Evolutionary conservation across 2,888 invertebrate genomes (phyloP).

Genomic region (Sphaeridia pumilis): DNA sequence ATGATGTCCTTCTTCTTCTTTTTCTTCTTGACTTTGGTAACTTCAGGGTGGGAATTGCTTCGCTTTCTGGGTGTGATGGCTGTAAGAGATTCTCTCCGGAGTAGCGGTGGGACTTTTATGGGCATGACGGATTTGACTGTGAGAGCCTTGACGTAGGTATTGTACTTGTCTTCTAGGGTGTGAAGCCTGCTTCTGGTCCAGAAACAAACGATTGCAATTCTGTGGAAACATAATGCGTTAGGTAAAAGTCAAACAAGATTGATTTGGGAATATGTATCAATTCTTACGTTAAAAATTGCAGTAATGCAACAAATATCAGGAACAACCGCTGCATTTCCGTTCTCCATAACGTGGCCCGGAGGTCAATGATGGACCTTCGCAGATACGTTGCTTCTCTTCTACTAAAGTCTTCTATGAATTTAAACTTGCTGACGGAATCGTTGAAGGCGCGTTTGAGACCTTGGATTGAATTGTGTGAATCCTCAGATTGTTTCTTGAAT

Average conservation of each 20-base stretch:
- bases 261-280: neutral
- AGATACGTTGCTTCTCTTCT: conserved; percentile 17
- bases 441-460: conserved; percentile 24
- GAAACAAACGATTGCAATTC: conserved; percentile 10
- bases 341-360: conserved; percentile 31
- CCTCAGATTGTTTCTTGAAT: conserved; percentile 93
- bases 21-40: conserved; percentile 15
- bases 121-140: neutral
- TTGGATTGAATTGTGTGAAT: conserved; percentile 40
- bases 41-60: conserved; percentile 16
- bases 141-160: neutral
- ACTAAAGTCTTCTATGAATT: conserved; percentile 26
- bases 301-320: conserved; percentile 26
- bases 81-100: conserved; percentile 3
- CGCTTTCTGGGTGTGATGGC: conserved; percentile 3
- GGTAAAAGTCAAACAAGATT: neutral
- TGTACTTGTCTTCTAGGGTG: conserved; percentile 6
- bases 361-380: conserved; percentile 27
- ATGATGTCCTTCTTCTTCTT: conserved; percentile 15
- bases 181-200: conserved; percentile 9
- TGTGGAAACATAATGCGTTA: neutral
- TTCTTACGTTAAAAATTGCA: conserved; percentile 22
- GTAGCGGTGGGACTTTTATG: neutral
- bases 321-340: conserved; percentile 34
- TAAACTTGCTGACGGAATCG: conserved; percentile 27